These are phyloP conservation scores for Peucedramus taeniatus DNA, from an alignment of 2,113 vertebrate species.

Conservation along the genomic window DNA sequence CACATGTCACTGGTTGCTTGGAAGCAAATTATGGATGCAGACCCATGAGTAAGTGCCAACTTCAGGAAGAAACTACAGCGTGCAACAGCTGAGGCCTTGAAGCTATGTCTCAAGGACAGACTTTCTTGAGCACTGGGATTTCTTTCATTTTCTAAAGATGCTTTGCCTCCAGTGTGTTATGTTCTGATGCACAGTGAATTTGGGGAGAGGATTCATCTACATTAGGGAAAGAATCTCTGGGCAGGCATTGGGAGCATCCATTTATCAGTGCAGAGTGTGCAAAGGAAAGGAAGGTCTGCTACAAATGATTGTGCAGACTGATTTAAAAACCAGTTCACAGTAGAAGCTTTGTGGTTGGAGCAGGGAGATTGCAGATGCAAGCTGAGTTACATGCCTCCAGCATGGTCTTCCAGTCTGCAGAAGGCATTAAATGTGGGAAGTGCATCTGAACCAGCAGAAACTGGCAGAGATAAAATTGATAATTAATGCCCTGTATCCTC, in stretches of 20 bases:
- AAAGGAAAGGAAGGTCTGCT: not conserved
- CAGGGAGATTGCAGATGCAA: not conserved
- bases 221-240: not conserved
- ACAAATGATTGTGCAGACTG: not conserved
- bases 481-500: not conserved
- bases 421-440: not conserved
- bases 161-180: not conserved
- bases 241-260: not conserved
- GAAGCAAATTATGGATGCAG: not conserved
- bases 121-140: not conserved
- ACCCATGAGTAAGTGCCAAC: not conserved
- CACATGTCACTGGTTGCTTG: not conserved
- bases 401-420: not conserved
- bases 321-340: not conserved
- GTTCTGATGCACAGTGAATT: not conserved
- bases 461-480: not conserved
- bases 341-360: not conserved
- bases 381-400: not conserved
- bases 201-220: not conserved
- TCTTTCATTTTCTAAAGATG: not conserved
- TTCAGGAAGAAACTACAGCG: not conserved
- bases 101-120: not conserved
- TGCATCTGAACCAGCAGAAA: not conserved
- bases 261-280: not conserved
- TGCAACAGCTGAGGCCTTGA: not conserved